Base-by-base conservation (phyloP, 1,140 invertebrate genomes). In the Choristoneura fumiferana region DNA sequence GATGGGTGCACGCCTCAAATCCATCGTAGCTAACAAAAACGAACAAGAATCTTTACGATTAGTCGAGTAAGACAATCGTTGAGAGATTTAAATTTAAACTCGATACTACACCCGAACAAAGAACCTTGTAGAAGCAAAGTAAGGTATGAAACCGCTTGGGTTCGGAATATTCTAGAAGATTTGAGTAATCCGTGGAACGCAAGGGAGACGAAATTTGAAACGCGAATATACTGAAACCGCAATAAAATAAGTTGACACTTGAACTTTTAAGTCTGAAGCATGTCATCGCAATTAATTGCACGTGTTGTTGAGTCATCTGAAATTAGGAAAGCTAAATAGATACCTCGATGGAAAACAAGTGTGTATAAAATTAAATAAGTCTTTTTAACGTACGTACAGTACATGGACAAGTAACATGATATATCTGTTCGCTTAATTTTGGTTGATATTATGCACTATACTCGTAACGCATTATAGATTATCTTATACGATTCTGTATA, bases 41-140 rank as follows among this genome's bases (percentile, higher is more conserved):
- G 49, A 43, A 59, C 34, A 67, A 70, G 71, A 73, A 78, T 74
- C 75, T 77, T 77, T 77, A 79, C 75, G 79, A 74, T 77, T 74
- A 71, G 65, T 66, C 38, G 45, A 57, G 55, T 70, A 49, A 77
- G 73, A 79, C 78, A 72, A 81, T 78, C 67, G 60, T 60, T 63
- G 65, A 67, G 66, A 38, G 67, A 76, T 78, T 78, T 78, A 80
- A 75, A 69, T 80, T 78, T 76, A 76, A 66, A 68, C 36, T 17
- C 1, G 14, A 39, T 14, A 0, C 14, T 22, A 17, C 17, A 13
- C 9, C 8, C 49, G 39, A 54, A 53, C 6, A 29, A 34, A 8
- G n/a, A 29, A 56, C 58, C 63, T 54, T 69, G 56, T 37, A 0
- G 0, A 12, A 9, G 1, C 14, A 29, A 2, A n/a, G 2, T 49